A percentile compares a stretch with the other conserved stretches of the same genome.
Evolutionary conservation across 2,113 vertebrate genomes (phyloP).

Genomic region (Rhynchopsitta pachyrhyncha): DNA sequence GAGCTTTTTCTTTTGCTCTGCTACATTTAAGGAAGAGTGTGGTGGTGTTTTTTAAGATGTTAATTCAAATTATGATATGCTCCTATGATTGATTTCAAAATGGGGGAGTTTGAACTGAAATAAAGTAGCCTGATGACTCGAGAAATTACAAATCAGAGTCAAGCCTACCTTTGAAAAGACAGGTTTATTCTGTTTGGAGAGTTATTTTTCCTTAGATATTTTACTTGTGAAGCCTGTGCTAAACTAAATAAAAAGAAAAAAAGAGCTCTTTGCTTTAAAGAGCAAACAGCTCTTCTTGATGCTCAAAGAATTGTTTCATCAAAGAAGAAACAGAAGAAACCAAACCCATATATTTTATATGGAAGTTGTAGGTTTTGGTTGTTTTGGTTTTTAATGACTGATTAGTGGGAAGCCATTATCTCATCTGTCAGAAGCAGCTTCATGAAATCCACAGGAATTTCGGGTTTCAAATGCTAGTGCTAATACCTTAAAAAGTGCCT

Average conservation of each 20-base stretch:
- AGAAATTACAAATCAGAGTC: not conserved
- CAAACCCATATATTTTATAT: not conserved
- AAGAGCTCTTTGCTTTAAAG: not conserved
- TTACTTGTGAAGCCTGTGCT: not conserved
- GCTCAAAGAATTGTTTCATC: not conserved
- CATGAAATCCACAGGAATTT: not conserved
- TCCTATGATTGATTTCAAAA: not conserved
- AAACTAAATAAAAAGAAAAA: not conserved
- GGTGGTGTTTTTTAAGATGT: not conserved
- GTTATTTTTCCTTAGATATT: not conserved
- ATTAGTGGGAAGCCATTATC: not conserved
- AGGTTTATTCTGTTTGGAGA: not conserved
- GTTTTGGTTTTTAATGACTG: not conserved
- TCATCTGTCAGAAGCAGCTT: not conserved
- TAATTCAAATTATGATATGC: not conserved
- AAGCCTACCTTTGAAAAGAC: not conserved
- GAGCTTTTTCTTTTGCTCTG: not conserved
- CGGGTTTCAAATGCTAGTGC: not conserved
- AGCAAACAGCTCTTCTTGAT: not conserved
- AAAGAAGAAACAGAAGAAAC: not conserved
- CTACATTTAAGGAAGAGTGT: not conserved
- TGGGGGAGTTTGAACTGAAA: not conserved
- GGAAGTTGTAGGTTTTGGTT: not conserved
- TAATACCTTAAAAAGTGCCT: not conserved
- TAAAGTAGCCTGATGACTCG: not conserved